These are phyloP conservation scores for Hippocampus guttulatus DNA, from an alignment of 2,113 vertebrate species.

Conservation along the genomic window DNA sequence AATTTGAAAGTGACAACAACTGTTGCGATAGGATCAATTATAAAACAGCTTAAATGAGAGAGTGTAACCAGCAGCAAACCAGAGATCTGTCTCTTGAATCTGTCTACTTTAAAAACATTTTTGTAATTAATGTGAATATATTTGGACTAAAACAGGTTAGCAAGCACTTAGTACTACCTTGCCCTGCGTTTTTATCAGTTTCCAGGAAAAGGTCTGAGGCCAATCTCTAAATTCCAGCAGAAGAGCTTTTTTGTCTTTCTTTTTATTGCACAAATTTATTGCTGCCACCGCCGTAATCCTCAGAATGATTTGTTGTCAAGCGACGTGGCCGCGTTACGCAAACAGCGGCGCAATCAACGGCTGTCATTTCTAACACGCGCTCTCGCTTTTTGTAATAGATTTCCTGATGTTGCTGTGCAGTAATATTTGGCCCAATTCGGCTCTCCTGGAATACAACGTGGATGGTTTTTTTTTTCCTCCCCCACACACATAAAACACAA, in stretches of 20 bases:
- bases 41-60: too few relatives aligned
- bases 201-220: neutral
- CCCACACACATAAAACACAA: neutral
- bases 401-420: neutral
- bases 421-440: neutral
- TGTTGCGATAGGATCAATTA: too few relatives aligned
- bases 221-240: neutral
- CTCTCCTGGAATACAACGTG: neutral
- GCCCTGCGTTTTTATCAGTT: neutral
- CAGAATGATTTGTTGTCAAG: conserved; percentile 4
- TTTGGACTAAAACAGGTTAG: neutral
- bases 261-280: conserved; percentile 8
- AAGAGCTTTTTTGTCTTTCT: neutral
- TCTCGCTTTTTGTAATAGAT: conserved; percentile 4
- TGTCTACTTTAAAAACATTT: neutral
- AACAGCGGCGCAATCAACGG: conserved; percentile 3
- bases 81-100: neutral
- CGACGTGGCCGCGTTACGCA: neutral
- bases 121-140: neutral
- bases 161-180: neutral
- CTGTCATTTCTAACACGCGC: neutral
- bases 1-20: neutral
- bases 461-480: neutral
- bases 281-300: conserved; percentile 1
- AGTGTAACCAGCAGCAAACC: neutral